phyloP scores from a whole-genome alignment of 1,140 invertebrate genomes.

The Lineus longissimus region DNA sequence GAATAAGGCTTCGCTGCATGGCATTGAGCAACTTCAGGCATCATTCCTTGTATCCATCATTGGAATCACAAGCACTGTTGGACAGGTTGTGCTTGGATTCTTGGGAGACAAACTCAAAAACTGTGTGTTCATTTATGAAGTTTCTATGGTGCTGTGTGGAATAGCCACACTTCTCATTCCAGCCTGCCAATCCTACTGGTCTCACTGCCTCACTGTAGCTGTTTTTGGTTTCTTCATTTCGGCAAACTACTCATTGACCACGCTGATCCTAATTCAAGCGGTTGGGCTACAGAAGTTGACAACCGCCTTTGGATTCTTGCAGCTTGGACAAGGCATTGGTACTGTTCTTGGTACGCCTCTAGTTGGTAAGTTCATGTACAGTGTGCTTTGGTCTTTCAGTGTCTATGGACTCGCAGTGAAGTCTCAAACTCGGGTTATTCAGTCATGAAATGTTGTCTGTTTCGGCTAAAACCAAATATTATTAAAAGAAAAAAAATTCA shows the following conservation, averaged over 20 bases:
- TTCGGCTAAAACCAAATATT: too few species aligned
- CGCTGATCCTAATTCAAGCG: slow-evolving; percentile 47
- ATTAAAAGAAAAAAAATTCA: too few species aligned
- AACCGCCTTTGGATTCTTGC: slow-evolving; percentile 49
- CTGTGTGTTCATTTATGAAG: slow-evolving; percentile 38
- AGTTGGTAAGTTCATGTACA: slow-evolving; percentile 33
- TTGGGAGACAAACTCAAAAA: slow-evolving; percentile 67
- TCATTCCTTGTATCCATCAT: slow-evolving; percentile 90
- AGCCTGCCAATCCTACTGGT: slow-evolving; percentile 25
- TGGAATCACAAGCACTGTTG: slow-evolving; percentile 63
- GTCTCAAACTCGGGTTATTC: background rate
- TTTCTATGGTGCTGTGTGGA: slow-evolving; percentile 33
- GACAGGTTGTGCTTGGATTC: slow-evolving; percentile 80
- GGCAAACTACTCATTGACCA: slow-evolving; percentile 47
- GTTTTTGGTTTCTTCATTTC: slow-evolving; percentile 49
- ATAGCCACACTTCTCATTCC: slow-evolving; percentile 33
- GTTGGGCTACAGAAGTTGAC: slow-evolving; percentile 48
- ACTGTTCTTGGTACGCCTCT: slow-evolving; percentile 48
- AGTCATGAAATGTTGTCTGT: background rate
- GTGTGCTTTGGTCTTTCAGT: background rate
- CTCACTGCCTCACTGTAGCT: slow-evolving; percentile 28
- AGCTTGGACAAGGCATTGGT: slow-evolving; percentile 49
- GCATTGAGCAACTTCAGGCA: slow-evolving; percentile 63
- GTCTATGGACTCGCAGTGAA: background rate
- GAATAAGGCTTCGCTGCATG: slow-evolving; percentile 35